Conservation (phyloP, 2,888 invertebrate species). For the Spatulosminthurus flaviceps region DNA sequence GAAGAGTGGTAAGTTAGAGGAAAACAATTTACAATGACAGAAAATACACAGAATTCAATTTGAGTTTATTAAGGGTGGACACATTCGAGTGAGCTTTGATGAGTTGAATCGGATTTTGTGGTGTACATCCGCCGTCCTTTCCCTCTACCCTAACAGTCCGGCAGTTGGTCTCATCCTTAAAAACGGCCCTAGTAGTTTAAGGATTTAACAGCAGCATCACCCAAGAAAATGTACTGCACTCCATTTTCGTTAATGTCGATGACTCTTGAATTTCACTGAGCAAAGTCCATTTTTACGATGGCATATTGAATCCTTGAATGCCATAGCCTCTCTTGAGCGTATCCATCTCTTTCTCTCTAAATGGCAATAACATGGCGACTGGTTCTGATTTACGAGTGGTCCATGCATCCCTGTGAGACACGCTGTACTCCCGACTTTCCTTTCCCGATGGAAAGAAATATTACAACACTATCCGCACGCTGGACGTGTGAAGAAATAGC, state of each 20-base stretch:
- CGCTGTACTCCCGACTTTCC: conserved; percentile 45
- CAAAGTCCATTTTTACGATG: conserved; percentile 65
- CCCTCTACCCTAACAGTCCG: too few relatives aligned
- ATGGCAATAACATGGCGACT: conserved; percentile 64
- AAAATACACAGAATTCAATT: conserved; percentile 18
- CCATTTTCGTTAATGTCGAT: conserved; percentile 65
- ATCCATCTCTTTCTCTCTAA: conserved; percentile 64
- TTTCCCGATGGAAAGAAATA: conserved; percentile 50
- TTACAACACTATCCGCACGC: conserved; percentile 56
- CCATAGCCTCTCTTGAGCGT: conserved; percentile 63
- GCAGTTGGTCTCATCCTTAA: conserved; percentile 6
- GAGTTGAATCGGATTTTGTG: conserved; percentile 30
- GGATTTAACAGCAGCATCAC: conserved; percentile 28
- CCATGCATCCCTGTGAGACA: conserved; percentile 57
- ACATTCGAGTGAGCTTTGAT: conserved; percentile 19
- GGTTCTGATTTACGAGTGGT: conserved; percentile 65
- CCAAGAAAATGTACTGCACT: conserved; percentile 63
- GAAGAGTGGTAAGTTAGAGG: neutral
- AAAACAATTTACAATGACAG: conserved; percentile 7
- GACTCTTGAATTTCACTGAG: conserved; percentile 65
- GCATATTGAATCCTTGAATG: conserved; percentile 65
- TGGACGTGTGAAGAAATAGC: conserved; percentile 55
- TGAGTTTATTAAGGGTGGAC: conserved; percentile 11
- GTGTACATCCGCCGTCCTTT: conserved; percentile 16
- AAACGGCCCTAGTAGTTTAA: conserved; percentile 28